A percentile compares a stretch with the other conserved stretches of the same genome.
Conservation (phyloP, 2,113 vertebrate genomes). For the Rhizomys pruinosus region DNA sequence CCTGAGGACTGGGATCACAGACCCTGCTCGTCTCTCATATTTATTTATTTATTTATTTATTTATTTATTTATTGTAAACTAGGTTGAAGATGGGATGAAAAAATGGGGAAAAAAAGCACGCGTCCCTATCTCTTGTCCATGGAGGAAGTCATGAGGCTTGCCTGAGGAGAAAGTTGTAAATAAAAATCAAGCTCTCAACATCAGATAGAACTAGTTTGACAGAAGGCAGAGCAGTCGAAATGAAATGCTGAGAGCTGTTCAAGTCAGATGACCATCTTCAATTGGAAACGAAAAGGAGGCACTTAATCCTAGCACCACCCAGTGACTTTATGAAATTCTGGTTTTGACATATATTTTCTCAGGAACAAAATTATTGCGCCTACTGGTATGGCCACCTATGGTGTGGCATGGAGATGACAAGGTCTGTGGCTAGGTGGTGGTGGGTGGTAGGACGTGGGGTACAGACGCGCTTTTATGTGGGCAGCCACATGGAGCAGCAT, state of each 20-base stretch:
- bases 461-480: not conserved
- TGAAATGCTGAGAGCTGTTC: not conserved
- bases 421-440: not conserved
- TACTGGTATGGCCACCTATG: not conserved
- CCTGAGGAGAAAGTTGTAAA: constrained; percentile 7
- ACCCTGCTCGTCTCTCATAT: not conserved
- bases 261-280: not conserved
- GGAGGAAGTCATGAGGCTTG: not conserved
- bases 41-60: too few relatives aligned
- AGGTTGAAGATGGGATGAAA: not conserved
- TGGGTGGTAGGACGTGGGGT: not conserved
- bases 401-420: not conserved
- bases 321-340: not conserved
- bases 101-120: not conserved
- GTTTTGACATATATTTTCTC: not conserved
- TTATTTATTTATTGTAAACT: not conserved
- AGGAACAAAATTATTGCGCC: not conserved
- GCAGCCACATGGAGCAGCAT: not conserved
- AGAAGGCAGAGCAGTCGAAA: not conserved
- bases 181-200: not conserved
- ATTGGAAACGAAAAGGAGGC: not conserved
- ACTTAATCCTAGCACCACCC: not conserved
- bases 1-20: not conserved
- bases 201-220: not conserved
- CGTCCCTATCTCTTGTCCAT: not conserved